Evolutionary conservation across 2,113 vertebrate genomes (phyloP), one percentile per base, ranked within the genome.

Genomic region (Rhinoderma darwinii): DNA sequence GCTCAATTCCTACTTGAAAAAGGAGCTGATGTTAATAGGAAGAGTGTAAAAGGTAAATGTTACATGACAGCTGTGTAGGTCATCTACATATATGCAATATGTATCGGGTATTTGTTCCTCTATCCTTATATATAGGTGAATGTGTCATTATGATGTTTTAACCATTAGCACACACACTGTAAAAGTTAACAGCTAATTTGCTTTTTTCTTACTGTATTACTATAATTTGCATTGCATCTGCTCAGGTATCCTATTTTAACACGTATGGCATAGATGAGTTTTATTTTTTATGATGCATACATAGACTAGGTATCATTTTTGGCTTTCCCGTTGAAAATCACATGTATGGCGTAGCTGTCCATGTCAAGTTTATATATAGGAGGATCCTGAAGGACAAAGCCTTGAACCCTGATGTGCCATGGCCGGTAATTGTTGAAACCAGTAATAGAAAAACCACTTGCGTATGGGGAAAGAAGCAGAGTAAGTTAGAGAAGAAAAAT

Each of bases 1-100:
- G 98, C 97, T 1, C 96, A 98, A 92, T 99, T 97, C 92, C 94
- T 99, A 86, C 94, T 99, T 90, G 97, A 99, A 92, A 98, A 96
- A 85, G 98, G 98, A 3, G 98, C 98, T 25, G 97, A 99, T 90
- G 98, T 99, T 25, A 99, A 99, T 91, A 95, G 98, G 77, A 99
- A 98, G 90, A 99, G 98, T 87, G 96, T 99, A 9, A 99, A 99
- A 96, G 98, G 98, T 99, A 89, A 94, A 92, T 75, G 20, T 83
- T 25, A 25, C 37, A 25, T 37, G 35, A 39, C 7, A 2, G 35
- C 37, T 25, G 20, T 11, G 17, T 72, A 30, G 11, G 18, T 39
- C 5, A 3, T 37, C 17, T 37, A 17, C 5, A 18, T 35, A 35
- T 68, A 27, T 18, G 50, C 17, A 51, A 8, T 22, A 22, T 14